phyloP scores from a whole-genome alignment of 1,140 invertebrate genomes.

The Meloidogyne chitwoodi region DNA sequence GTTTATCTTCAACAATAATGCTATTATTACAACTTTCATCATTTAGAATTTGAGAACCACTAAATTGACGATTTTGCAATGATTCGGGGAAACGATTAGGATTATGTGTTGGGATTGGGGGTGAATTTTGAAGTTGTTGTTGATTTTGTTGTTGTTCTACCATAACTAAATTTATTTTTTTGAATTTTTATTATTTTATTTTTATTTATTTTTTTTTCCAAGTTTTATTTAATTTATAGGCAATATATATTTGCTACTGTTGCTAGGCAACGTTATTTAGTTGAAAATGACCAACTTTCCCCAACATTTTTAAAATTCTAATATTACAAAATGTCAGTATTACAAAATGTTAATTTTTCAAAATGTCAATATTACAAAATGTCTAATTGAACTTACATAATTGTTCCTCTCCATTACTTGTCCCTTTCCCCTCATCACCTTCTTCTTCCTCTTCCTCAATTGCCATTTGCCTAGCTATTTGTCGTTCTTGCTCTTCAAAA shows the following conservation, averaged over 20 bases:
- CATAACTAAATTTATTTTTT: neutral
- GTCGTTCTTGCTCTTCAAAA: constrained; percentile 17
- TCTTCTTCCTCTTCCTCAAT: neutral
- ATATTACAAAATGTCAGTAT: neutral
- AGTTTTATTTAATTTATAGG: neutral
- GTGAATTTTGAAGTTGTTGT: neutral
- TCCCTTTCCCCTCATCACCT: neutral
- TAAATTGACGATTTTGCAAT: constrained; percentile 11
- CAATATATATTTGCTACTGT: neutral
- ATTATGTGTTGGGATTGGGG: neutral
- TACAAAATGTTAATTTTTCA: neutral
- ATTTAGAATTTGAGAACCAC: neutral
- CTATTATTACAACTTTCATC: neutral
- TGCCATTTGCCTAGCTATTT: constrained; percentile 12
- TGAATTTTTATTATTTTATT: neutral
- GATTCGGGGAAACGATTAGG: constrained; percentile 1
- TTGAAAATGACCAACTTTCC: no score
- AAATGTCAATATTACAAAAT: neutral
- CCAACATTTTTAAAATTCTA: neutral
- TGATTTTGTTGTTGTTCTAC: neutral
- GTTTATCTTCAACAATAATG: neutral
- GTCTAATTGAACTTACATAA: neutral
- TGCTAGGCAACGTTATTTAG: no score
- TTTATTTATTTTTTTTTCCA: neutral
- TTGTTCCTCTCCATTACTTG: neutral